Evolutionary conservation across 2,797 vertebrate species (phyloP).

Genomic region (Allobates femoralis): DNA sequence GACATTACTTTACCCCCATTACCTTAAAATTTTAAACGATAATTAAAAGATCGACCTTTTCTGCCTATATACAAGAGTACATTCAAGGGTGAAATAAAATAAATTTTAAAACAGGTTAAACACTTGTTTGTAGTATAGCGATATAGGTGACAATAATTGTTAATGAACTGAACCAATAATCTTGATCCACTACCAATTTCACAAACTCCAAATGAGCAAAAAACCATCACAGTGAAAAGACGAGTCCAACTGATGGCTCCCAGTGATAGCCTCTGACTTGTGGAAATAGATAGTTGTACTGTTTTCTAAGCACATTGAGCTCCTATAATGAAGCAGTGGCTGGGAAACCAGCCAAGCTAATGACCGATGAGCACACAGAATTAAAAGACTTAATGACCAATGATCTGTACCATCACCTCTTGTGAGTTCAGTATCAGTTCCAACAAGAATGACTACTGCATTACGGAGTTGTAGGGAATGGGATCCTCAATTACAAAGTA

Average conservation of each 20-base stretch:
- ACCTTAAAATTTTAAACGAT: neutral
- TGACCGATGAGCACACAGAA: constrained; percentile 13
- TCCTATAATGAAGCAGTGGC: constrained; percentile 7
- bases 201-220: neutral
- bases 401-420: constrained; percentile 10
- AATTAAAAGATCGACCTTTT: neutral
- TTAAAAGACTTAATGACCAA: constrained; percentile 13
- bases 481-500: neutral
- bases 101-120: neutral
- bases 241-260: neutral
- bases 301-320: constrained; percentile 20
- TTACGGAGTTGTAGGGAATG: neutral
- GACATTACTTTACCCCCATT: neutral
- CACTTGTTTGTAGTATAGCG: neutral
- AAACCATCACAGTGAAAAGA: neutral
- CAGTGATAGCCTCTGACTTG: constrained; percentile 2
- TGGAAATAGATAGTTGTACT: constrained; percentile 15
- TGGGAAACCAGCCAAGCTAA: constrained; percentile 23
- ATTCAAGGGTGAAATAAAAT: neutral
- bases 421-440: neutral
- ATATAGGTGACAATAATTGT: neutral
- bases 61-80: neutral
- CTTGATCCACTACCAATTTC: neutral
- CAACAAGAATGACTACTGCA: neutral
- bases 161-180: neutral